These are phyloP conservation scores for Eumeta japonica DNA, from an alignment of 1,140 invertebrate species.

Conservation along the genomic window DNA sequence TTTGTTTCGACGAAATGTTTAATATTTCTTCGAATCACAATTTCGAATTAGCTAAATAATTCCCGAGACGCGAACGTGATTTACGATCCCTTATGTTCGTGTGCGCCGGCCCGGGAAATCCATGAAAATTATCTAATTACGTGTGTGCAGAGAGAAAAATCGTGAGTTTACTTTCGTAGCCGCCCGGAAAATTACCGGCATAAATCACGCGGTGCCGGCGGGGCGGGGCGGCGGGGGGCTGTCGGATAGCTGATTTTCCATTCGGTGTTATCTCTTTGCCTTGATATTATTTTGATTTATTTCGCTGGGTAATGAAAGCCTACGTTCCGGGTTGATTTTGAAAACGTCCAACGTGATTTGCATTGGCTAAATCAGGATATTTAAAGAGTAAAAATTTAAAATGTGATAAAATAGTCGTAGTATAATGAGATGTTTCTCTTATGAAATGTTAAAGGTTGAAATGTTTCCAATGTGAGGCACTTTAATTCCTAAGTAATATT, in stretches of 20 bases:
- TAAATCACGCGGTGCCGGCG: conserved; percentile 33
- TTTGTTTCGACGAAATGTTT: too few species aligned
- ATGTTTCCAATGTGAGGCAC: too few species aligned
- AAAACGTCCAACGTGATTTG: conserved; percentile 27
- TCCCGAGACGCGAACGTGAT: conserved; percentile 1
- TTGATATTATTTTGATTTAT: conserved; percentile 54
- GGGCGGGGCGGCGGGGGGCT: conserved; percentile 18
- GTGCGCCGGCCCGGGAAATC: conserved; percentile 19
- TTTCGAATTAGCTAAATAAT: background rate
- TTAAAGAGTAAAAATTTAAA: too few species aligned
- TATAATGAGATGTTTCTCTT: too few species aligned
- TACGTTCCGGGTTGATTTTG: conserved; percentile 38
- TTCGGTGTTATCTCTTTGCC: conserved; percentile 45
- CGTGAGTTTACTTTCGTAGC: conserved; percentile 47
- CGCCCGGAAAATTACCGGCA: conserved; percentile 50
- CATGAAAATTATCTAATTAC: conserved; percentile 51
- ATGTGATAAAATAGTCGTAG: too few species aligned
- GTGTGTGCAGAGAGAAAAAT: conserved; percentile 49
- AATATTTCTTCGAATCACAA: too few species aligned
- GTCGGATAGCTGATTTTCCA: conserved; percentile 50
- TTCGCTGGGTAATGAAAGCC: conserved; percentile 42
- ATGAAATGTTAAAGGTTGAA: too few species aligned
- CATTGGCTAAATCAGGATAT: too few species aligned
- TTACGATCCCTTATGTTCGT: conserved; percentile 1
- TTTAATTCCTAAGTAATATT: too few species aligned